Percentiles rank a stretch among this genome's conserved stretches.
Conservation (phyloP, 2,888 invertebrate genomes). For the Dusona sp. region DNA sequence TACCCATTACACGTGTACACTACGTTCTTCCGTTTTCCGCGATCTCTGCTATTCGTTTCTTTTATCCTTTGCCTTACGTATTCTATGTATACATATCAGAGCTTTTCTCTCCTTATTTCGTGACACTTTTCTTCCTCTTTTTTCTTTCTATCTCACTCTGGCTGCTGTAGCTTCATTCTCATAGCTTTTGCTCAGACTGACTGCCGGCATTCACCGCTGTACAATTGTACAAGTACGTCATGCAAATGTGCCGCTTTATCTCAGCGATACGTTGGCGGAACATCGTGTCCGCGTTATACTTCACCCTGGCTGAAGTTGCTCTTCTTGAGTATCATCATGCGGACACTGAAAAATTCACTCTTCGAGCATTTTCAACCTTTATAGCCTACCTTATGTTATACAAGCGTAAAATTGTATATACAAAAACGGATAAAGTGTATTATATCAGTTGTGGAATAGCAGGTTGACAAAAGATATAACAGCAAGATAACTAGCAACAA, state of each 20-base stretch:
- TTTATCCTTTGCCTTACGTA: neutral
- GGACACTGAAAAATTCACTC: slow-evolving; percentile 47
- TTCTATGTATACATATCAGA: slow-evolving; percentile 15
- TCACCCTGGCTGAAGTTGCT: slow-evolving; percentile 37
- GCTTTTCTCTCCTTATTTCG: slow-evolving; percentile 55
- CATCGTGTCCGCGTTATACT: slow-evolving; percentile 39
- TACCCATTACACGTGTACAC: slow-evolving; percentile 69
- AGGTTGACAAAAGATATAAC: neutral
- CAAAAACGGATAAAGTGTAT: neutral
- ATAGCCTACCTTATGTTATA: neutral
- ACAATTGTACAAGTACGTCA: slow-evolving; percentile 70
- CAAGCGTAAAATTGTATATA: neutral
- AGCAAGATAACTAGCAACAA: neutral
- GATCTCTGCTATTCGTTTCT: slow-evolving; percentile 24
- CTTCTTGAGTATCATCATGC: slow-evolving; percentile 58
- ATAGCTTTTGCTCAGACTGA: slow-evolving; percentile 60
- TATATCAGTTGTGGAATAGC: neutral
- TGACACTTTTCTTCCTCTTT: slow-evolving; percentile 26
- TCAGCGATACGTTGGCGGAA: slow-evolving; percentile 51
- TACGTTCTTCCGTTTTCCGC: slow-evolving; percentile 56
- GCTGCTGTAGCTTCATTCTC: slow-evolving; percentile 36
- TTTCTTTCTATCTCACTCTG: neutral
- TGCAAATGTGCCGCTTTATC: slow-evolving; percentile 71
- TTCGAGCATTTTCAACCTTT: slow-evolving; percentile 24
- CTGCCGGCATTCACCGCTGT: slow-evolving; percentile 63